Percentiles rank a stretch among this genome's conserved stretches.
Evolutionary conservation across 2,113 vertebrate genomes (phyloP).

Genomic region (Alligator sinensis): DNA sequence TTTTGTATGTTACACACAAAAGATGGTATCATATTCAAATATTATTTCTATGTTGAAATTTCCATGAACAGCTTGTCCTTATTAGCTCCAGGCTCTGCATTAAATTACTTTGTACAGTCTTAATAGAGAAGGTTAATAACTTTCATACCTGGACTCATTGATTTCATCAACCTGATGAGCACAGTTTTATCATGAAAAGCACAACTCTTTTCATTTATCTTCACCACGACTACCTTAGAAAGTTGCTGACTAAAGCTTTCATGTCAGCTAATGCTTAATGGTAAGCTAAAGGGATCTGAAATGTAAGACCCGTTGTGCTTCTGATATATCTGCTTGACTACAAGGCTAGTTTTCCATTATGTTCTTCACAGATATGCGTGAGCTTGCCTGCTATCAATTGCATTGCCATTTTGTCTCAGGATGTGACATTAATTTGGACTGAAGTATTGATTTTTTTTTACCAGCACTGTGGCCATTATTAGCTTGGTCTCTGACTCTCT

Average conservation of each 20-base stretch:
- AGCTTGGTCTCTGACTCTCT: not conserved
- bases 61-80: not conserved
- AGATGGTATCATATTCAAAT: not conserved
- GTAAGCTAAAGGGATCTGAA: not conserved
- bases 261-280: slow-evolving; percentile 7
- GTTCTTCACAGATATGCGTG: not conserved
- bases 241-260: slow-evolving; percentile 24
- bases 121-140: slow-evolving; percentile 51
- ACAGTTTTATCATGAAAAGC: slow-evolving; percentile 10
- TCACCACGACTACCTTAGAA: slow-evolving; percentile 13
- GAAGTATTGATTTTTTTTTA: not conserved
- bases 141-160: not conserved
- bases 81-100: not conserved
- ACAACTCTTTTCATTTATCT: slow-evolving; percentile 22
- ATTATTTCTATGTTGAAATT: not conserved
- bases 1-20: not conserved
- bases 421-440: not conserved
- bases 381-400: not conserved
- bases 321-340: not conserved
- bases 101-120: not conserved
- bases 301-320: accelerated
- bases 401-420: not conserved
- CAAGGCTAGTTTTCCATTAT: not conserved
- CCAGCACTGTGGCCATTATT: not conserved
- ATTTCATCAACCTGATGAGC: not conserved